Evolutionary conservation across 1,140 invertebrate genomes (phyloP).

Genomic region (Saxidomus purpurata): DNA sequence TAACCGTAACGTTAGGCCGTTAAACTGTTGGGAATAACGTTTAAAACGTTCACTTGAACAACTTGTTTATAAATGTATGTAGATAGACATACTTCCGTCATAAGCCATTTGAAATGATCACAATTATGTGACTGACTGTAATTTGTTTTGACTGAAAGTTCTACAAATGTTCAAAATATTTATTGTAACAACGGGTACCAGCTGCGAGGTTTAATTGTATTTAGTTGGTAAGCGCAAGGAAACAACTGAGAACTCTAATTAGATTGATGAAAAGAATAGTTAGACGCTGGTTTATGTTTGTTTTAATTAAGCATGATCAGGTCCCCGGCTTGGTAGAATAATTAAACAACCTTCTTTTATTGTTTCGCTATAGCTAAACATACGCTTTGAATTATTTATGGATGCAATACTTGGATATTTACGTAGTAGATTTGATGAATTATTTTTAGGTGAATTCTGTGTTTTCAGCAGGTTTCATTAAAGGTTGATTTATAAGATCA

Average conservation of each 20-base stretch:
- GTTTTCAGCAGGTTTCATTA: no score
- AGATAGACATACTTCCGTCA: no score
- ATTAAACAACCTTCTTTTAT: neutral
- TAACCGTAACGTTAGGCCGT: no score
- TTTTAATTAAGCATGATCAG: neutral
- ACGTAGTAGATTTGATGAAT: no score
- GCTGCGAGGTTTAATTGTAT: no score
- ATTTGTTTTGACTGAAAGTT: neutral
- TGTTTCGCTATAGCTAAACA: neutral
- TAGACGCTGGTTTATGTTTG: neutral
- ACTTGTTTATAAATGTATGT: no score
- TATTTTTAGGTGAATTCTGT: no score
- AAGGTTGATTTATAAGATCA: no score
- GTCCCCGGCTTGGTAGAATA: neutral
- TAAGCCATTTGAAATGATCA: no score
- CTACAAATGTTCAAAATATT: neutral
- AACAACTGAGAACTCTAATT: neutral
- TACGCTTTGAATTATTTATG: neutral
- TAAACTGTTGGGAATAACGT: no score
- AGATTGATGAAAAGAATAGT: neutral
- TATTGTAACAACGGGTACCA: neutral
- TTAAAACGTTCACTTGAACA: no score
- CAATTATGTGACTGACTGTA: neutral
- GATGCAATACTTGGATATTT: neutral
- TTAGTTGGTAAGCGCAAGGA: neutral